Evolutionary conservation across 2,113 vertebrate species (phyloP).

Genomic region (Aythya baeri): DNA sequence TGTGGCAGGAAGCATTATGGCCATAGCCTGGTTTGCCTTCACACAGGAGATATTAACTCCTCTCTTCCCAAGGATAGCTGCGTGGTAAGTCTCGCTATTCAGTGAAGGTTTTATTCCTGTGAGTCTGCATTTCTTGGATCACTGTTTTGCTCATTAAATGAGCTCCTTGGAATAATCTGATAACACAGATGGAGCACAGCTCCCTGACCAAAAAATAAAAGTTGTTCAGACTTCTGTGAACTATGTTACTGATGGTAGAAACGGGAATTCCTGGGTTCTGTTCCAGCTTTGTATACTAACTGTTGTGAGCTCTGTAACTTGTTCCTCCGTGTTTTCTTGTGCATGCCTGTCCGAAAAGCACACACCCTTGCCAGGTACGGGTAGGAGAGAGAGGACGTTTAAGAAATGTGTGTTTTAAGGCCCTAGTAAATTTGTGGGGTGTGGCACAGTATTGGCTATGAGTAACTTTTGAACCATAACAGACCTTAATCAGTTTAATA

Average conservation of each 20-base stretch:
- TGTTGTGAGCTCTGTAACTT: background rate
- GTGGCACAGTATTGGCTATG: background rate
- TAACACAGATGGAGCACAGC: background rate
- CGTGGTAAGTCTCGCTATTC: conserved; percentile 83
- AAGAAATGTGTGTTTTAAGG: accelerated
- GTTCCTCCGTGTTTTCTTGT: background rate
- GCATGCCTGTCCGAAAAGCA: background rate
- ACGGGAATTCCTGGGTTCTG: background rate
- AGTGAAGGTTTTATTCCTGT: background rate
- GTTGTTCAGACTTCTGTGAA: background rate
- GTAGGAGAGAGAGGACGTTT: background rate
- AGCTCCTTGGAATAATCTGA: background rate
- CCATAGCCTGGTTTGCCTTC: conserved; percentile 92
- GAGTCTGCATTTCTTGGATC: background rate
- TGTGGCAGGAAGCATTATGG: conserved; percentile 88
- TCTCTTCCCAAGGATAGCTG: conserved; percentile 96
- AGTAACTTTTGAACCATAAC: background rate
- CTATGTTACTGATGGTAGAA: background rate
- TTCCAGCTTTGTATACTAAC: background rate
- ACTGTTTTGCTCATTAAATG: background rate
- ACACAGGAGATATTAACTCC: conserved; percentile 98
- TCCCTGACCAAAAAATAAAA: background rate
- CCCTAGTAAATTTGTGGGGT: background rate
- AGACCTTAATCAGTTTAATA: background rate
- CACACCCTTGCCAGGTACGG: background rate